A percentile compares a stretch with the other conserved stretches of the same genome.
These are phyloP conservation scores for Parazoanthus atlanticus DNA, from an alignment of 92 coral and sea anemone genomes.

Conservation along the genomic window DNA sequence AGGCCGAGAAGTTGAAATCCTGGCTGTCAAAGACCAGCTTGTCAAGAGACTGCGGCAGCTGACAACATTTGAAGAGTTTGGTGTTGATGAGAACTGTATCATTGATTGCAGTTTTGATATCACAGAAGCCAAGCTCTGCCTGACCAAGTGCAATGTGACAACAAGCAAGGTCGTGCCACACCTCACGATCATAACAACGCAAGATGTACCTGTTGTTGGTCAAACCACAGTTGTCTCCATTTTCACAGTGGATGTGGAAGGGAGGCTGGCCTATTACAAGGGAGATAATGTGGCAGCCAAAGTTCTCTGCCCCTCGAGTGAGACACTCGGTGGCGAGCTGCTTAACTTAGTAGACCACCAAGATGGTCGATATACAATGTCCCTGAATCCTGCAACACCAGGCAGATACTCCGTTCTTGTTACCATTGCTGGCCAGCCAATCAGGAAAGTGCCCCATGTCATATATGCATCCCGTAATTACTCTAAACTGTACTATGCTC, in stretches of 20 bases:
- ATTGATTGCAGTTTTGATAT: conserved; percentile 56
- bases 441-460: conserved; percentile 16
- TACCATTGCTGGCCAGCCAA: conserved; percentile 23
- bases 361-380: conserved; percentile 40
- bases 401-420: conserved; percentile 46
- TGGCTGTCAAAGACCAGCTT: conserved; percentile 55
- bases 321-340: background rate
- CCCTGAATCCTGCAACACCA: conserved; percentile 34
- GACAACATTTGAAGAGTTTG: conserved; percentile 15
- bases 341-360: background rate
- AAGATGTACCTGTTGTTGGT: conserved; percentile 31
- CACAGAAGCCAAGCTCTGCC: conserved; percentile 44
- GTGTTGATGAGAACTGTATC: conserved; percentile 44
- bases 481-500: conserved; percentile 42
- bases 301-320: conserved; percentile 33
- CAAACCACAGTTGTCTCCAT: conserved; percentile 17
- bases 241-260: conserved; percentile 37
- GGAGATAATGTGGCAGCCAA: conserved; percentile 37
- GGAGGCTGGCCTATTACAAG: conserved; percentile 27
- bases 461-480: conserved; percentile 51
- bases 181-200: conserved; percentile 39
- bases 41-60: conserved; percentile 42
- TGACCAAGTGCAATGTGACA: conserved; percentile 2
- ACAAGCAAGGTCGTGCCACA: conserved; percentile 48
- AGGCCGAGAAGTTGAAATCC: conserved; percentile 43